These are phyloP conservation scores for Herpetotheres cachinnans DNA, from an alignment of 2,113 vertebrate species.

Conservation along the genomic window DNA sequence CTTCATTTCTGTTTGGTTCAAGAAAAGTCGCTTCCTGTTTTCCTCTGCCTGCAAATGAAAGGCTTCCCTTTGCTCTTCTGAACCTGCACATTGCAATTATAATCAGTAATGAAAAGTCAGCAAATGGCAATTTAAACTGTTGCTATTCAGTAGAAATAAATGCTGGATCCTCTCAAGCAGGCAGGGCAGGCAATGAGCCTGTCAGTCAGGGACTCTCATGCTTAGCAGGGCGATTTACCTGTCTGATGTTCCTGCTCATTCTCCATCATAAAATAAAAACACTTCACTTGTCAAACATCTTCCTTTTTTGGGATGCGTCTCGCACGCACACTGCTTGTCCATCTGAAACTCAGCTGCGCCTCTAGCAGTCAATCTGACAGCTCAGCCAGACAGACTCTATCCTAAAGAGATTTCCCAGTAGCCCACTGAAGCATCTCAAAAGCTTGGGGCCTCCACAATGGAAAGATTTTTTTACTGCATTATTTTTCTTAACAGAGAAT, in stretches of 20 bases:
- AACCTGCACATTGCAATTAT: conserved; percentile 11
- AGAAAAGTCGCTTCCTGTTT: neutral
- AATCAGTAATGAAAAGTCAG: conserved; percentile 35
- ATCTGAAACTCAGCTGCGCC: conserved; percentile 18
- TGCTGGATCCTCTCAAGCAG: neutral
- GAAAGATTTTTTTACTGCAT: neutral
- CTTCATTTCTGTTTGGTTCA: neutral
- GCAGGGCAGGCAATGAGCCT: neutral
- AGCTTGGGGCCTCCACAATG: neutral
- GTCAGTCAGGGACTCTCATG: conserved; percentile 16
- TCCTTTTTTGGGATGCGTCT: neutral
- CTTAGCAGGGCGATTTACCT: conserved; percentile 34
- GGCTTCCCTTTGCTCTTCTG: neutral
- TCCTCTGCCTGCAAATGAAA: neutral
- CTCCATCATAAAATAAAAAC: conserved; percentile 46
- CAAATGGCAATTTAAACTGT: neutral
- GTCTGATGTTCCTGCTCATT: conserved; percentile 36
- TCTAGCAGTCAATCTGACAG: conserved; percentile 54
- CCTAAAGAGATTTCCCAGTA: conserved; percentile 27
- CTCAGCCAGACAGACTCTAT: neutral
- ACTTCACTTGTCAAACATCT: conserved; percentile 48
- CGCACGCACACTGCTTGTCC: neutral
- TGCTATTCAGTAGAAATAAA: conserved; percentile 11
- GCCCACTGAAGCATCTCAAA: neutral
- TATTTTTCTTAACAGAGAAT: neutral